Evolutionary conservation across 2,888 invertebrate genomes (phyloP).

Genomic region (Drosophila anomelani): DNA sequence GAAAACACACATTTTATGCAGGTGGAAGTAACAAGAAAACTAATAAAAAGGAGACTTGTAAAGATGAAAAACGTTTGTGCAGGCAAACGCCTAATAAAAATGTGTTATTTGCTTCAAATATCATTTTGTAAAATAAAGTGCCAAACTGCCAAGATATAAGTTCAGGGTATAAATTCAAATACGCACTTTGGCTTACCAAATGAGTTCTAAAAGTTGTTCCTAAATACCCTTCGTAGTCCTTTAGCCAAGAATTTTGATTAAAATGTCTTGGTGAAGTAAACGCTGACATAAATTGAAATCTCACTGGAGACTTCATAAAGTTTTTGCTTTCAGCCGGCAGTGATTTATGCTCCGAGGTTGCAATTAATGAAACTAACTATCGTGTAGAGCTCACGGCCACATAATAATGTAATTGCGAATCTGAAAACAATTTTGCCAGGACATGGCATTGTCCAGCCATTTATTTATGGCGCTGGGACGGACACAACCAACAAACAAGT

Average conservation of each 20-base stretch:
- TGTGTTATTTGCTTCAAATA: neutral
- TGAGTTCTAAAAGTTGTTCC: neutral
- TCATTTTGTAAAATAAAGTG: neutral
- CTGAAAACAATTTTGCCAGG: slow-evolving; percentile 45
- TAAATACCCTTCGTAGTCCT: neutral
- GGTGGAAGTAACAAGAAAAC: neutral
- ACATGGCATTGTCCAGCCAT: slow-evolving; percentile 43
- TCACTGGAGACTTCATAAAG: slow-evolving; percentile 18
- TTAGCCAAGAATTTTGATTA: slow-evolving; percentile 14
- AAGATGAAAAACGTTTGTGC: neutral
- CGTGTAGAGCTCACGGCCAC: slow-evolving; percentile 36
- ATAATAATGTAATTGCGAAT: slow-evolving; percentile 40
- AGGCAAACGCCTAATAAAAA: neutral
- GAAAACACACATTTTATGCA: slow-evolving; percentile 45
- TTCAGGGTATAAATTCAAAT: too few species aligned
- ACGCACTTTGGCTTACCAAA: neutral
- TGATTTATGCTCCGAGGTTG: slow-evolving; percentile 37
- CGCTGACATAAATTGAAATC: slow-evolving; percentile 6
- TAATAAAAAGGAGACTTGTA: slow-evolving; percentile 7
- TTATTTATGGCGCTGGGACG: slow-evolving; percentile 42
- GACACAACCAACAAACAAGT: slow-evolving; percentile 23
- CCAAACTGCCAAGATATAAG: too few species aligned
- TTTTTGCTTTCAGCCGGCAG: slow-evolving; percentile 4
- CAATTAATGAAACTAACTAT: slow-evolving; percentile 49
- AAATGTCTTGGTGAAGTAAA: slow-evolving; percentile 8